phyloP scores from a whole-genome alignment of 2,888 invertebrate species.

The Bombyx huttoni region DNA sequence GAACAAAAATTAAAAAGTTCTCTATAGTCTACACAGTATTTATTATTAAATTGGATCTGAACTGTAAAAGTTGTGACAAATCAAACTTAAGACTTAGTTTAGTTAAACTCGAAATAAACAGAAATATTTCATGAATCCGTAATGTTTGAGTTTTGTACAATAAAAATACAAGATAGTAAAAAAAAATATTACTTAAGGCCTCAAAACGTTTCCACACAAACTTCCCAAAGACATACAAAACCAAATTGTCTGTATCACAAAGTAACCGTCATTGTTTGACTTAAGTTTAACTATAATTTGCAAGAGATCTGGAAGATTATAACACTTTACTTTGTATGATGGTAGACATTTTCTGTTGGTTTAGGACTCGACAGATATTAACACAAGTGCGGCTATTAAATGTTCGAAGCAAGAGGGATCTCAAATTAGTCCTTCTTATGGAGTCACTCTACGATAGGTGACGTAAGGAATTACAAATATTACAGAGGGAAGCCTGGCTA shows the following conservation, averaged over 20 bases:
- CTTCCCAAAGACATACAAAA: neutral
- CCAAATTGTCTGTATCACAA: constrained; percentile 15
- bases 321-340: constrained; percentile 41
- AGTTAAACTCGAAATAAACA: no score
- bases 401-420: constrained; percentile 16
- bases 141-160: no score
- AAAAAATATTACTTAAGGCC: no score
- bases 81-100: no score
- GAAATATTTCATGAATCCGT: no score
- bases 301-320: constrained; percentile 60
- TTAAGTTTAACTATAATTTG: constrained; percentile 60
- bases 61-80: no score
- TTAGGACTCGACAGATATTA: constrained; percentile 59
- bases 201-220: neutral
- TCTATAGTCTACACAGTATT: neutral
- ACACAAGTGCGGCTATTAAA: constrained; percentile 32
- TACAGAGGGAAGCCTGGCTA: constrained; percentile 5
- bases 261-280: constrained; percentile 24
- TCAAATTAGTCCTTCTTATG: constrained; percentile 6
- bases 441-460: neutral
- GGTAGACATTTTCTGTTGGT: constrained; percentile 45
- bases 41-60: neutral
- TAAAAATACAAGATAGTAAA: no score
- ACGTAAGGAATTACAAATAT: neutral
- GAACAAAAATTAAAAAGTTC: neutral